A percentile compares a stretch with the other conserved stretches of the same genome.
Evolutionary conservation across 92 coral and sea anemone species (phyloP).

Genomic region (Galaxea fascicularis): DNA sequence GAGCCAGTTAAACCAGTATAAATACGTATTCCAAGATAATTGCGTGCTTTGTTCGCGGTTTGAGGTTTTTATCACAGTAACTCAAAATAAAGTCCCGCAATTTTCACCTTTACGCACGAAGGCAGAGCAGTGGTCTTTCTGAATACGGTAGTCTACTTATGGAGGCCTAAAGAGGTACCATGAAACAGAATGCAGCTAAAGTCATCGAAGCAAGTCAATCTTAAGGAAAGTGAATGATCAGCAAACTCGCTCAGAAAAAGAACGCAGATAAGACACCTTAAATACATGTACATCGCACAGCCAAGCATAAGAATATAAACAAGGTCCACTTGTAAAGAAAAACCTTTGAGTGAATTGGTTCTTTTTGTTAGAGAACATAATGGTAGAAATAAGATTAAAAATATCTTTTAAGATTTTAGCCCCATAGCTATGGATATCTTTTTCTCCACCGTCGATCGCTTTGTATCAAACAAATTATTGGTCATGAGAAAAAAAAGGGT

Average conservation of each 20-base stretch:
- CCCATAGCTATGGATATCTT: background rate
- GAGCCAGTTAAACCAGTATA: background rate
- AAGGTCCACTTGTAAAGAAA: background rate
- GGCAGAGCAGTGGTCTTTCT: background rate
- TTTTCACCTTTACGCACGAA: background rate
- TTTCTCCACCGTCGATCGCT: background rate
- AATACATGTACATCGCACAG: slow-evolving; percentile 35
- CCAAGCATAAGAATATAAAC: background rate
- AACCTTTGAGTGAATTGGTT: background rate
- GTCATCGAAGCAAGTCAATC: too few relatives aligned
- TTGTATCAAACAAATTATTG: background rate
- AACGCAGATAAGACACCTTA: background rate
- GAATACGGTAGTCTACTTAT: background rate
- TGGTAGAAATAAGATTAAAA: background rate
- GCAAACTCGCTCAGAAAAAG: background rate
- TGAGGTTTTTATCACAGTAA: background rate
- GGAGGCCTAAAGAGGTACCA: background rate
- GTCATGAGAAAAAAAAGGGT: background rate
- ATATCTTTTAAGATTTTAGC: background rate
- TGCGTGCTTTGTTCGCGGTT: slow-evolving; percentile 1
- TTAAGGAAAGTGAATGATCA: background rate
- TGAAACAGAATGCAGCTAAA: background rate
- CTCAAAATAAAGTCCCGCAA: background rate
- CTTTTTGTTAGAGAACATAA: background rate
- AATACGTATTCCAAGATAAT: background rate